Evolutionary conservation across 2,888 invertebrate genomes (phyloP).

Genomic region (Caenorhabditis zanzibari): DNA sequence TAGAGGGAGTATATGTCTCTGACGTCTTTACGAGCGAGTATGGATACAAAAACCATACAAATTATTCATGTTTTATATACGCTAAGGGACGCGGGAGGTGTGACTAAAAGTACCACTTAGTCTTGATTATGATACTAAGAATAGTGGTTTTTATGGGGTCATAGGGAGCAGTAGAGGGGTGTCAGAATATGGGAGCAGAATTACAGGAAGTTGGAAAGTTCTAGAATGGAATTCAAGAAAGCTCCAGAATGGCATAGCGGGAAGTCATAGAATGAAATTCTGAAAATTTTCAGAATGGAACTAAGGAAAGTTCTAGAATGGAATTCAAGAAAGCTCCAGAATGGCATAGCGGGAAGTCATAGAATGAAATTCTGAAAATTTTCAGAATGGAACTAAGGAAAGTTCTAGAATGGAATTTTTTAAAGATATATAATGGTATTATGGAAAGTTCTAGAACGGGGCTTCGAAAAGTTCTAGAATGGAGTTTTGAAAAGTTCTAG

Average conservation of each 20-base stretch:
- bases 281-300: neutral
- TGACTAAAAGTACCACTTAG: conserved; percentile 34
- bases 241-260: too few relatives aligned
- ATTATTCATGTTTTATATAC: conserved; percentile 27
- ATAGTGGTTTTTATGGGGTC: neutral
- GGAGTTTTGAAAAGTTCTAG: too few relatives aligned
- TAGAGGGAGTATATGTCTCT: conserved; percentile 1
- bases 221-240: too few relatives aligned
- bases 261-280: too few relatives aligned
- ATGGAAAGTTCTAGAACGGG: neutral
- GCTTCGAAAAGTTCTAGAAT: too few relatives aligned
- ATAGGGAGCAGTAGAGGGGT: neutral
- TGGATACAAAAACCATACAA: conserved; percentile 19
- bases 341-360: neutral
- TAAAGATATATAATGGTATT: too few relatives aligned
- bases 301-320: neutral
- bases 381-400: too few relatives aligned
- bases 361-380: too few relatives aligned
- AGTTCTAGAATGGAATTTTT: too few relatives aligned
- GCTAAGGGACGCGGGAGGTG: neutral
- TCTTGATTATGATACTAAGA: conserved; percentile 15
- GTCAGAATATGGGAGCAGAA: conserved; percentile 6
- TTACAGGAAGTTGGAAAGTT: neutral
- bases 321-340: too few relatives aligned
- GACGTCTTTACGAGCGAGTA: conserved; percentile 2